Evolutionary conservation across 2,888 invertebrate genomes (phyloP).

Genomic region (Nowickia ferox): DNA sequence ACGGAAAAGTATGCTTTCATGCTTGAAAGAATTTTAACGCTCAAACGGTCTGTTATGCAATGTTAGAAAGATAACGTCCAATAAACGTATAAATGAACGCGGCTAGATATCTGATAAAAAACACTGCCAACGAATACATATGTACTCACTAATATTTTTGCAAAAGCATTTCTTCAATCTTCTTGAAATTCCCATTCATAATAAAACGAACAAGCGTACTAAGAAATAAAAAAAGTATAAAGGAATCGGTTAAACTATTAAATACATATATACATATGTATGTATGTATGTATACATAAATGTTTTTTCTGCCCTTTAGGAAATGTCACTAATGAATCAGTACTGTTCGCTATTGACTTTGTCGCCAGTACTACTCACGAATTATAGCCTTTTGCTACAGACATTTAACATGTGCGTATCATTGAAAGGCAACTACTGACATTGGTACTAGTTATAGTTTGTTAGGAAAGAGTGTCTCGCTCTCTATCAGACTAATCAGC

Average conservation of each 20-base stretch:
- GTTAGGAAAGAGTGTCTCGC: too few relatives aligned
- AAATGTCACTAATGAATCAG: too few relatives aligned
- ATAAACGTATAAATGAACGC: slow-evolving; percentile 47
- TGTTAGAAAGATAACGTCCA: slow-evolving; percentile 55
- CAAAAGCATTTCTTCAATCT: neutral
- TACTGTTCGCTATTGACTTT: too few relatives aligned
- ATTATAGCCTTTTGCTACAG: too few relatives aligned
- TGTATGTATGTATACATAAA: too few relatives aligned
- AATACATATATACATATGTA: neutral
- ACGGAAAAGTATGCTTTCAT: slow-evolving; percentile 63
- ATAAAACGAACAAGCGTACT: neutral
- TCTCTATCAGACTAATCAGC: too few relatives aligned
- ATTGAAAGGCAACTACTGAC: too few relatives aligned
- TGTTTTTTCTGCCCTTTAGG: too few relatives aligned
- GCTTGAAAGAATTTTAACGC: slow-evolving; percentile 57
- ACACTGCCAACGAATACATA: neutral
- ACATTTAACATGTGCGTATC: too few relatives aligned
- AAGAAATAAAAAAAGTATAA: neutral
- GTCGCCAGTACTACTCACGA: too few relatives aligned
- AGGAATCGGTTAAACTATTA: neutral
- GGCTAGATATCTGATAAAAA: slow-evolving; percentile 30
- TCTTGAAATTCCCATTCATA: neutral
- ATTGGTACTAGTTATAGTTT: too few relatives aligned
- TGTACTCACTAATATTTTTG: neutral
- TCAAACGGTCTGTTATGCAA: slow-evolving; percentile 46